Conservation (phyloP, 92 coral and sea anemone genomes). For the Palythoa grandiflora region DNA sequence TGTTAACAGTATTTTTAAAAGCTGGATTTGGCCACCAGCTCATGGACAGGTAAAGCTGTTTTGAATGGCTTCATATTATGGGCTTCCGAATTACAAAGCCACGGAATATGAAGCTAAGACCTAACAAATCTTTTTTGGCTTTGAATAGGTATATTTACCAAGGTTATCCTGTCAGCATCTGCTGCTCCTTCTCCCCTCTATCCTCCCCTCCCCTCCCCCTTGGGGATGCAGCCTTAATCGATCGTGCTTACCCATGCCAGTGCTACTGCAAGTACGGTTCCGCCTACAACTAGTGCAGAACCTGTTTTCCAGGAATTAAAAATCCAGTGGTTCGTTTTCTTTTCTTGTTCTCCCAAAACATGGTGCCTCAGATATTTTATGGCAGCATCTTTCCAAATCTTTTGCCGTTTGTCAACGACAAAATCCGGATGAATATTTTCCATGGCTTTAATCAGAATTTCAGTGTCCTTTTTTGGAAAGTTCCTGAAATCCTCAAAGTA, state of each 20-base stretch:
- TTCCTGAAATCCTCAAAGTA: conserved; percentile 53
- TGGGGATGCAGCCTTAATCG: background rate
- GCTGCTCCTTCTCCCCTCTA: too few species aligned
- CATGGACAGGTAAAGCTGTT: too few species aligned
- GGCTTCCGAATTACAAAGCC: too few species aligned
- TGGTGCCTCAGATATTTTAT: conserved; percentile 36
- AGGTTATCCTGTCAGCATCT: too few species aligned
- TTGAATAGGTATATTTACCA: too few species aligned
- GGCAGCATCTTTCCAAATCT: conserved; percentile 62
- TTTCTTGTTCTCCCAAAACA: conserved; percentile 31
- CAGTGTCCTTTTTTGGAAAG: conserved; percentile 45
- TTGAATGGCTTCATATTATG: too few species aligned
- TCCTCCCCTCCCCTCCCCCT: too few species aligned
- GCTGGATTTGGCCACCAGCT: too few species aligned
- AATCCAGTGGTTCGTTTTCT: conserved; percentile 1
- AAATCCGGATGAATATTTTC: conserved; percentile 59
- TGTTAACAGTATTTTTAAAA: too few species aligned
- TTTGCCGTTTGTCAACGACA: conserved; percentile 48
- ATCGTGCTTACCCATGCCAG: background rate
- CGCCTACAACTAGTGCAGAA: conserved; percentile 7
- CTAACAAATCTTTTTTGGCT: too few species aligned
- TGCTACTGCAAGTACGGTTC: conserved; percentile 8
- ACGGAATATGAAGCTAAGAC: too few species aligned
- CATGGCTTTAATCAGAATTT: conserved; percentile 33
- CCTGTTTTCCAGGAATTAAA: conserved; percentile 18